phyloP scores from a whole-genome alignment of 2,113 vertebrate genomes.

The Pseudonaja textilis region DNA sequence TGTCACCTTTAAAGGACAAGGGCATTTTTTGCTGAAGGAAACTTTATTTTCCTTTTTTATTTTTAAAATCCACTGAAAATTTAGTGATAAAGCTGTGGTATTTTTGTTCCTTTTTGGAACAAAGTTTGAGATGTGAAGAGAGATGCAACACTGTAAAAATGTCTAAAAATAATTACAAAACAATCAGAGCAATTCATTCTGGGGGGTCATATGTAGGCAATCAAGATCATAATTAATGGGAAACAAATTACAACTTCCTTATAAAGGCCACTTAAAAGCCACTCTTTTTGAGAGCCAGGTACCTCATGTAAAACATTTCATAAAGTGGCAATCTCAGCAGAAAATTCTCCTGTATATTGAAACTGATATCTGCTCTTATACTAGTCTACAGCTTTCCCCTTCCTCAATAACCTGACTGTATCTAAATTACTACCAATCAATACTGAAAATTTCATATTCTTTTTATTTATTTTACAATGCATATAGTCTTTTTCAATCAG shows the following conservation, averaged over 20 bases:
- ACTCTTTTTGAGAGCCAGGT: no score
- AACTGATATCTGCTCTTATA: not conserved
- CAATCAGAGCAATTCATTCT: not conserved
- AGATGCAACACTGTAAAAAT: not conserved
- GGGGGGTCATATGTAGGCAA: not conserved
- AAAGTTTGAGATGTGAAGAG: not conserved
- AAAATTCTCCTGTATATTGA: not conserved
- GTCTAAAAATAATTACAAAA: not conserved
- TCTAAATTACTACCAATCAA: not conserved
- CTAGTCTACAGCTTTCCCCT: not conserved
- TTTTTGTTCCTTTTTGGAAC: not conserved
- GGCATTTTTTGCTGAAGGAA: not conserved
- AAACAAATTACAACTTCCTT: not conserved
- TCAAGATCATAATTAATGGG: not conserved
- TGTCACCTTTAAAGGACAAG: not conserved
- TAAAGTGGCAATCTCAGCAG: not conserved
- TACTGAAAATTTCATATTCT: not conserved
- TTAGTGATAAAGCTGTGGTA: not conserved
- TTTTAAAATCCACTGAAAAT: not conserved
- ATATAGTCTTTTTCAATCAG: not conserved
- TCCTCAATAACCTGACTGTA: not conserved
- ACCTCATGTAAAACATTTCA: not conserved
- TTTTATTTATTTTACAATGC: not conserved
- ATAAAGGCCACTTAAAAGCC: not conserved
- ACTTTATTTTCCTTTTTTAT: not conserved